phyloP scores from a whole-genome alignment of 2,888 invertebrate species.

The Eupithecia subumbrata region DNA sequence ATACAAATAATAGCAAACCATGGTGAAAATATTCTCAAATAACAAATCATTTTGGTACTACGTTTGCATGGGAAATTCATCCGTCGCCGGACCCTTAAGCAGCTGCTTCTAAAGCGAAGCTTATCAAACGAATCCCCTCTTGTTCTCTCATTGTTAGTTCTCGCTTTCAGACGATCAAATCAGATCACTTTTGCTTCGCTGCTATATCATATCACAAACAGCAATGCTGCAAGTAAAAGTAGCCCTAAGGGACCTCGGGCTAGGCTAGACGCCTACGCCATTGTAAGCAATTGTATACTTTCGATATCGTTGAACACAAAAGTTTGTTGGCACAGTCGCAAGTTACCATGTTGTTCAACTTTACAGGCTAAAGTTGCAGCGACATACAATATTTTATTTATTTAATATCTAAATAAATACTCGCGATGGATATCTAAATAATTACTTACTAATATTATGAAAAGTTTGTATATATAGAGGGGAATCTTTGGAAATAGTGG shows the following conservation, averaged over 20 bases:
- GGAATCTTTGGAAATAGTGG: too few relatives aligned
- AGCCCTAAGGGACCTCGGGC: constrained; percentile 31
- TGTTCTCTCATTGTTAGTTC: not conserved
- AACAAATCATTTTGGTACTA: too few relatives aligned
- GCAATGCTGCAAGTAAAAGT: constrained; percentile 22
- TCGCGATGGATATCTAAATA: too few relatives aligned
- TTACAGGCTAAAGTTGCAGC: not conserved
- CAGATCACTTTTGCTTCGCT: not conserved
- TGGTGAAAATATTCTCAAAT: too few relatives aligned
- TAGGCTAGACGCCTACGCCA: constrained; percentile 25
- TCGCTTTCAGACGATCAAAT: not conserved
- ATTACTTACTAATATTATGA: too few relatives aligned
- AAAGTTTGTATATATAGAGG: too few relatives aligned
- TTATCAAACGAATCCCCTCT: not conserved
- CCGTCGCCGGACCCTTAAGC: too few relatives aligned
- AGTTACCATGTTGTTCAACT: constrained; percentile 10
- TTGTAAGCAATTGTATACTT: constrained; percentile 20
- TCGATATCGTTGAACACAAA: constrained; percentile 28
- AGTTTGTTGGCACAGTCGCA: constrained; percentile 12
- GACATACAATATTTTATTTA: too few relatives aligned
- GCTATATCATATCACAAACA: constrained; percentile 4
- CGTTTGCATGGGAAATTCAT: too few relatives aligned
- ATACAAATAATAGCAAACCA: too few relatives aligned
- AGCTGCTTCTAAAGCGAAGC: not conserved
- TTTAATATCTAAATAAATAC: too few relatives aligned